Base-by-base conservation (phyloP, 2,888 invertebrate species). In the Drosophila lacicola region DNA sequence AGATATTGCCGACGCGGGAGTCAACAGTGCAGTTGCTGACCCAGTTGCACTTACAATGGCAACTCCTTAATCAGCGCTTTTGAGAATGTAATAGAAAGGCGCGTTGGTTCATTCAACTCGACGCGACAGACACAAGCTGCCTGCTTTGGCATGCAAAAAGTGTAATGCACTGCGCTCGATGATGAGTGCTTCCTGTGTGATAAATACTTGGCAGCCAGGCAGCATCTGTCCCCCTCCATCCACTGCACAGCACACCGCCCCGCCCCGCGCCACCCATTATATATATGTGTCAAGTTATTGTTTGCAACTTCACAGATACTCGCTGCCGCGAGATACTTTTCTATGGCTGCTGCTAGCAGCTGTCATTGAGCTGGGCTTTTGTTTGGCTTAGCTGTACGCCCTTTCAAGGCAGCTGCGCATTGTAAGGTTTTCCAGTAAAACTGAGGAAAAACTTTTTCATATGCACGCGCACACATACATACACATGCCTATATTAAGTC, bases 271-370 rank as follows among this genome's bases (percentile, higher is more conserved):
- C 29, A 4, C 25, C 29, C 36, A 60, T n/a, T n/a, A 41, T 46
- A 42, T 45, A 76, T 85, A 78, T 88, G 75, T 83, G 81, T 78
- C 87, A 86, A 76, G 81, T 74, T 72, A 80, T 84, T 84, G 82
- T 87, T 73, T 81, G 75, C 74, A 69, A 76, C 81, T 60, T 80
- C 70, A 76, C 55, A 78, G 78, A 82, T 76, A 71, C 80, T 74
- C 33, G 55, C 47, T 44, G 61, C 56, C 44, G 61, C 60, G 21
- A 76, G 62, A 74, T 75, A 78, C 65, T 76, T 70, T 74, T 78
- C 79, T 78, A 78, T 74, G 61, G 74, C 74, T 76, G 70, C 60
- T 39, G 41, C 55, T 45, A 44, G 39, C n/a, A 25, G 61, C 51
- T 75, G 75, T 74, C 75, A 78, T 74, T 78, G 75, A 76, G 76